Percentiles rank a stretch among this genome's conserved stretches.
These are phyloP conservation scores for Tholera decimalis DNA, from an alignment of 2,888 invertebrate species.

Conservation along the genomic window DNA sequence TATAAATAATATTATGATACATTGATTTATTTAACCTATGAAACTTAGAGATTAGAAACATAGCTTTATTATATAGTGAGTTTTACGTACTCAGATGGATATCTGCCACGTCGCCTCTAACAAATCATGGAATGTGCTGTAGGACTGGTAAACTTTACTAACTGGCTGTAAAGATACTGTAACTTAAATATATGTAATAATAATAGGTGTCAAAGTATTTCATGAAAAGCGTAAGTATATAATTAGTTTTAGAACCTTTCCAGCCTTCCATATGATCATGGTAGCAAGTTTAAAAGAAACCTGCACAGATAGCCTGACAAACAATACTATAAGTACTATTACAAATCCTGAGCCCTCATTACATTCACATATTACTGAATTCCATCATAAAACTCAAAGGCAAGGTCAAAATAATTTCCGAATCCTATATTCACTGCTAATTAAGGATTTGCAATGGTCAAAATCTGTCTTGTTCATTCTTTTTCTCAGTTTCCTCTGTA, in stretches of 20 bases:
- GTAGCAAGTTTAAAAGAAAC: not conserved
- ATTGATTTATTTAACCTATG: constrained; percentile 24
- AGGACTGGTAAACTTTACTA: not conserved
- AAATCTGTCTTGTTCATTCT: constrained; percentile 64
- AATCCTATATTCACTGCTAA: constrained; percentile 53
- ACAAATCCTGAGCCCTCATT: not conserved
- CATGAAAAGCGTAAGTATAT: no score
- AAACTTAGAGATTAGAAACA: not conserved
- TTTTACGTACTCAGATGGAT: not conserved
- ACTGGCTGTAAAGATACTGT: constrained; percentile 4
- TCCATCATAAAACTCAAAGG: constrained; percentile 18
- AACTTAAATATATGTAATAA: not conserved
- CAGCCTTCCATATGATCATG: not conserved
- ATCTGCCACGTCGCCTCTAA: not conserved
- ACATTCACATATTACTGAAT: constrained; percentile 17
- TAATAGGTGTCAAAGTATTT: not conserved
- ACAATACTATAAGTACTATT: constrained; percentile 16
- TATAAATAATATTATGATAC: constrained; percentile 25
- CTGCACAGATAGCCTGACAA: not conserved
- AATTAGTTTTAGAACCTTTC: no score
- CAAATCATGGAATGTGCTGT: not conserved
- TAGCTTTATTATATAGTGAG: not conserved
- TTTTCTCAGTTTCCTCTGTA: constrained; percentile 40
- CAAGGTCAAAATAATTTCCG: constrained; percentile 37
- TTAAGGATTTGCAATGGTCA: constrained; percentile 61